Evolutionary conservation across 2,888 invertebrate species (phyloP).

Genomic region (Epinotia demarniana): DNA sequence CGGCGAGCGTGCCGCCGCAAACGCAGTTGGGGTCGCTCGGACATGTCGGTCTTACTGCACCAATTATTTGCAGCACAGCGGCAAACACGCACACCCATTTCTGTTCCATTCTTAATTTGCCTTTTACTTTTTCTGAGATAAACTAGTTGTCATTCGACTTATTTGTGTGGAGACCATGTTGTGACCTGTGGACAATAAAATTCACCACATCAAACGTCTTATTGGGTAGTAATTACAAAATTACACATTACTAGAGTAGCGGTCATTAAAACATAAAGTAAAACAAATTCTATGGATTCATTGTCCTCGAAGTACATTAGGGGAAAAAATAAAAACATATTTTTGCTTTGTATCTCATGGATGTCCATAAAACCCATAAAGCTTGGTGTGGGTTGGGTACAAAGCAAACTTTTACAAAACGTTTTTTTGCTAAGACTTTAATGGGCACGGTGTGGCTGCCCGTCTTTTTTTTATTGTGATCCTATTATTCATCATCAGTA

Average conservation of each 20-base stretch:
- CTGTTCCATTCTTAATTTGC: conserved; percentile 63
- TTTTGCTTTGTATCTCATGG: too few relatives aligned
- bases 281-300: too few relatives aligned
- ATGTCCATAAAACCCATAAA: too few relatives aligned
- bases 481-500: too few relatives aligned
- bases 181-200: conserved; percentile 42
- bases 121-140: conserved; percentile 47
- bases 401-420: too few relatives aligned
- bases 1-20: conserved; percentile 77
- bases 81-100: conserved; percentile 67
- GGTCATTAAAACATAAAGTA: neutral
- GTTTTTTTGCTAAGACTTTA: too few relatives aligned
- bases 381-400: too few relatives aligned
- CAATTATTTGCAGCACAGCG: conserved; percentile 73
- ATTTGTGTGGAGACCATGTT: conserved; percentile 23
- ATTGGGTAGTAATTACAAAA: neutral
- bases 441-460: too few relatives aligned
- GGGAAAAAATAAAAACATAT: too few relatives aligned
- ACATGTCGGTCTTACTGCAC: conserved; percentile 70
- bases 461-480: too few relatives aligned
- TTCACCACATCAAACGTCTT: neutral
- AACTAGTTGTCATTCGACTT: neutral
- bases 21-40: conserved; percentile 80
- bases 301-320: too few relatives aligned
- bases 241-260: neutral